Evolutionary conservation across 1,140 invertebrate species (phyloP).

Genomic region (Bombus sylvicola): DNA sequence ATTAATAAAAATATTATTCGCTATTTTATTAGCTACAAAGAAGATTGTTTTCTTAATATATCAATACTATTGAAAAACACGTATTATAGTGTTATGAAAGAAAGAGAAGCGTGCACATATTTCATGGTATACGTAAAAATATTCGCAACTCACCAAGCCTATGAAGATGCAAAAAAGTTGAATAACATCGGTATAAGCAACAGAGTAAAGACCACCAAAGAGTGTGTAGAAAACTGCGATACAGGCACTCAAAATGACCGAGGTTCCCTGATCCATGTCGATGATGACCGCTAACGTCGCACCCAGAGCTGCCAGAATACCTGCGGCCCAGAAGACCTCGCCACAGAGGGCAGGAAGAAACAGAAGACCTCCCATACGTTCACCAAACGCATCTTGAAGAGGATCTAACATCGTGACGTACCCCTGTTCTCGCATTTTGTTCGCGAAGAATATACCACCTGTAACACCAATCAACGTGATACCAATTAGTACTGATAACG

Average conservation of each 20-base stretch:
- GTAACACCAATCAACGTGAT: slow-evolving; percentile 30
- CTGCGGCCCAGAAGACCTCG: slow-evolving; percentile 98
- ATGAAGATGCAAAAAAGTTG: slow-evolving; percentile 99
- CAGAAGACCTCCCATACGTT: slow-evolving; percentile 97
- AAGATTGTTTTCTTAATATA: background rate
- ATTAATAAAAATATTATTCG: background rate
- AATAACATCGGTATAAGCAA: slow-evolving; percentile 99
- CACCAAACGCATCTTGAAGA: slow-evolving; percentile 97
- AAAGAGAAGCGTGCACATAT: too few relatives aligned
- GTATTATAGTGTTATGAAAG: too few relatives aligned
- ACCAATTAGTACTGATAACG: background rate
- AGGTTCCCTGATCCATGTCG: slow-evolving; percentile 95
- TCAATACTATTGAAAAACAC: too few relatives aligned
- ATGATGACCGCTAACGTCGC: slow-evolving; percentile 98
- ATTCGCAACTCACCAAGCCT: slow-evolving; percentile 89
- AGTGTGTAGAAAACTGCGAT: slow-evolving; percentile 99
- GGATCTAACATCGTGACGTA: slow-evolving; percentile 99
- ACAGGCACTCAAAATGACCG: slow-evolving; percentile 96
- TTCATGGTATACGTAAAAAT: background rate
- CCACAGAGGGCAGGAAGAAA: slow-evolving; percentile 98
- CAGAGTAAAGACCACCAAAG: slow-evolving; percentile 98
- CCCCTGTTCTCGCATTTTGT: slow-evolving; percentile 97
- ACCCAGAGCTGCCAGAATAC: slow-evolving; percentile 97
- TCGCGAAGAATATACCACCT: slow-evolving; percentile 99
- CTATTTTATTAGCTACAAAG: background rate